Evolutionary conservation across 2,888 invertebrate species (phyloP).

Genomic region (Stenodema calcarata): DNA sequence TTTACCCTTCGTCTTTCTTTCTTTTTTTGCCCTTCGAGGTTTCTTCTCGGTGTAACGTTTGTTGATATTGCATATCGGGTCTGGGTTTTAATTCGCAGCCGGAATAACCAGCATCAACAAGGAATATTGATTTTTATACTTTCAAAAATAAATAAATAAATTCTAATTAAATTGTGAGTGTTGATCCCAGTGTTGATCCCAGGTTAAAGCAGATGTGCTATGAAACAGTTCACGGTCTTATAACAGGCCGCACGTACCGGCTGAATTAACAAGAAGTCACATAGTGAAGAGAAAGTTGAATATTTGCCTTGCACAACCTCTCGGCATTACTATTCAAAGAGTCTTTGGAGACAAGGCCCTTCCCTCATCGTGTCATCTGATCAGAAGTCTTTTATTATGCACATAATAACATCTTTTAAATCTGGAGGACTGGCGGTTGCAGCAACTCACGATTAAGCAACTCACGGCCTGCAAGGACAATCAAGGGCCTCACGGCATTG

Average conservation of each 20-base stretch:
- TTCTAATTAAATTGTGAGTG: too few relatives aligned
- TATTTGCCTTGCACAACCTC: neutral
- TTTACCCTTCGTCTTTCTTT: too few relatives aligned
- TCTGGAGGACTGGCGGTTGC: neutral
- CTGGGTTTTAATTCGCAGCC: too few relatives aligned
- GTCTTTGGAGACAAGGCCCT: neutral
- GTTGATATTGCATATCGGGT: too few relatives aligned
- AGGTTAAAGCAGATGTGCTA: neutral
- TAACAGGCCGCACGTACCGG: neutral
- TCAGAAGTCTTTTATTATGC: neutral
- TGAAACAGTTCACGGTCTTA: neutral
- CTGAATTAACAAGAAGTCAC: neutral
- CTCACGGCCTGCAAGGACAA: neutral
- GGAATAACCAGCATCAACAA: too few relatives aligned
- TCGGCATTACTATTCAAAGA: neutral
- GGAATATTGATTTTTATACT: too few relatives aligned
- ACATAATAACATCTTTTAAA: conserved; percentile 2
- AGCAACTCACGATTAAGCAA: neutral
- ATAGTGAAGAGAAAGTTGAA: neutral
- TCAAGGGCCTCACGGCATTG: neutral
- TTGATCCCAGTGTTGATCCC: too few relatives aligned
- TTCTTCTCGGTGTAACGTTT: too few relatives aligned
- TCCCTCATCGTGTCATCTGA: neutral
- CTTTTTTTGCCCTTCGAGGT: too few relatives aligned
- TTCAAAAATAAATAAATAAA: too few relatives aligned